Percentiles rank a stretch among this genome's conserved stretches.
Conservation (phyloP, 2,113 vertebrate species). For the Hepsetus odoe region DNA sequence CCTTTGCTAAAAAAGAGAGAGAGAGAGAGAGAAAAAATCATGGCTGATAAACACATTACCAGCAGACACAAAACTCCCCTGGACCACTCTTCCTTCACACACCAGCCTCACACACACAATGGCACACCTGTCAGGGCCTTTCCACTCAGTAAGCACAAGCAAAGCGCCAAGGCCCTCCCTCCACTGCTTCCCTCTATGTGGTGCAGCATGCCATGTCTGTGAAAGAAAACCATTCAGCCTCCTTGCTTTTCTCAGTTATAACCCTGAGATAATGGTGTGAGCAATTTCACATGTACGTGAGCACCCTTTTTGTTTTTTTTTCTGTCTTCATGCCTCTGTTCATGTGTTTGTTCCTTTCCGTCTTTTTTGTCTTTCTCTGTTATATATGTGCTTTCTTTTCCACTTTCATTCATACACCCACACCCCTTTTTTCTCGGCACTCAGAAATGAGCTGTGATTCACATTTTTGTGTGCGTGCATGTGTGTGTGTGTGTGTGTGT, state of each 20-base stretch:
- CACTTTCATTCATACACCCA: conserved; percentile 4
- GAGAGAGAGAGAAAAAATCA: conserved; percentile 42
- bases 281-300: conserved; percentile 74
- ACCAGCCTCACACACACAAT: conserved; percentile 70
- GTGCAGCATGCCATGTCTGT: conserved; percentile 76
- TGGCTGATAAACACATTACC: conserved; percentile 46
- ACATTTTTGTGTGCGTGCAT: too few species aligned
- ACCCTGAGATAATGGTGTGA: conserved; percentile 76
- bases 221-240: conserved; percentile 76
- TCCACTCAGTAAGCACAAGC: conserved; percentile 80
- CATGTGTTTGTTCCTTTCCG: background rate
- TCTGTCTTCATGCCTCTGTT: background rate
- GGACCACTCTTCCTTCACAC: conserved; percentile 47
- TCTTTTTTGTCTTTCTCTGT: conserved; percentile 3
- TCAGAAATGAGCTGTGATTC: conserved; percentile 34
- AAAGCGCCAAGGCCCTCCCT: conserved; percentile 72
- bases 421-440: conserved; percentile 19
- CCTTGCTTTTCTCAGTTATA: conserved; percentile 70
- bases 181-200: conserved; percentile 72
- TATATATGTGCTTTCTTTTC: conserved; percentile 30
- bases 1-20: conserved; percentile 19
- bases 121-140: conserved; percentile 81
- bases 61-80: conserved; percentile 48
- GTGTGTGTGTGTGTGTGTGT: conserved; percentile 37
- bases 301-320: conserved; percentile 43